Evolutionary conservation across 1,140 invertebrate species (phyloP).

Genomic region (Zaprionus africanus): DNA sequence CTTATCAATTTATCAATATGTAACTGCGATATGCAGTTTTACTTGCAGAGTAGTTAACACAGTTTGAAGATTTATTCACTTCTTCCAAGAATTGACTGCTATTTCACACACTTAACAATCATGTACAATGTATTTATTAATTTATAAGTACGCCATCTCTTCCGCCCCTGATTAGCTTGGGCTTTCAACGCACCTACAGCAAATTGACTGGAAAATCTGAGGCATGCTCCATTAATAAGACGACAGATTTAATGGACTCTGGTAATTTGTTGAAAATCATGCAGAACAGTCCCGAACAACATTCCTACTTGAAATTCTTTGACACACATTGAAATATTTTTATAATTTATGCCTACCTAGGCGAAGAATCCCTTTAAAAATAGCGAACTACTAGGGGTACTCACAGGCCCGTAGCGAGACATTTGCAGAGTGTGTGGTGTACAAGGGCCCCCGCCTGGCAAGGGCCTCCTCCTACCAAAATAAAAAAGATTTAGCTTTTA

Average conservation of each 20-base stretch:
- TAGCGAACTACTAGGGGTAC: slow-evolving; percentile 39
- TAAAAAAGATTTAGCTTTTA: no score
- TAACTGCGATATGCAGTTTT: neutral
- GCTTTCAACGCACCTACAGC: slow-evolving; percentile 50
- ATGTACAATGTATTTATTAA: neutral
- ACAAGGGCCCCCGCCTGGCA: no score
- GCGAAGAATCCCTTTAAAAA: slow-evolving; percentile 55
- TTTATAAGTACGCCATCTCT: neutral
- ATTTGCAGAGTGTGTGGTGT: no score
- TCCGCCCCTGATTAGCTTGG: slow-evolving; percentile 16
- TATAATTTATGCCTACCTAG: slow-evolving; percentile 80
- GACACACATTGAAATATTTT: slow-evolving; percentile 79
- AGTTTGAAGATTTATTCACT: neutral
- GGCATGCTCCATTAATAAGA: slow-evolving; percentile 66
- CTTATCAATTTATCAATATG: slow-evolving; percentile 3
- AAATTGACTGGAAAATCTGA: slow-evolving; percentile 25
- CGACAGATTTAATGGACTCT: slow-evolving; percentile 59
- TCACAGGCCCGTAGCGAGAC: no score
- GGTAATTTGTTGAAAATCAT: slow-evolving; percentile 70
- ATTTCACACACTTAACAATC: no score
- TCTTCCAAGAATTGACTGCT: no score
- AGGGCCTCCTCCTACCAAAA: no score
- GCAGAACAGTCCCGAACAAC: slow-evolving; percentile 51
- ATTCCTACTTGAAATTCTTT: slow-evolving; percentile 71
- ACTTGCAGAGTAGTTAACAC: neutral